Evolutionary conservation across 2,888 invertebrate genomes (phyloP), one percentile per base, ranked within the genome.

Genomic region (Latrodectus elegans): DNA sequence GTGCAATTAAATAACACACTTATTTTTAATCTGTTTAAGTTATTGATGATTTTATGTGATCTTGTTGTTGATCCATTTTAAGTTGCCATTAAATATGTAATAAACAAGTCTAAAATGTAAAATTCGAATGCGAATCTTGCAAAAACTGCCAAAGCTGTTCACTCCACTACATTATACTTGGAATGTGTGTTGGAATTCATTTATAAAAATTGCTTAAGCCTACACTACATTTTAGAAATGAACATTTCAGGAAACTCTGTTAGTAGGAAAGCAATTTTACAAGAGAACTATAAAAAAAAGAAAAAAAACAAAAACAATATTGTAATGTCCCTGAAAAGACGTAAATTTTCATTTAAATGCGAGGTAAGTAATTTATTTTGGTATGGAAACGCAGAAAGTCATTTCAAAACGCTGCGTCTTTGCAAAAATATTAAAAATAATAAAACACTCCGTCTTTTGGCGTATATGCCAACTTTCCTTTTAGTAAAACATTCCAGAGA

Each of bases 261-360:
- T 11, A 15, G 55, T 11, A 55, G 6, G 15, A 15, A 55, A 55
- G 15, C 15, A 14, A 55, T 55, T 55, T 55, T 55, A 55, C 55
- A 55, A 15, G 11, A 55, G 55, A 11, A 55, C 12, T 14, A 6
- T 14, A 15, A 11, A 11, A 73, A 81, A 22, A 55, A 8, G 12
- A 4, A 6, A 6, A 11, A 4, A 15, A 55, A 55, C 10, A 55
- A 2, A 55, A 15, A 55, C 11, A 55, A 55, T 15, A 22, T 55
- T 53, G 55, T 74, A 55, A 55, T 55, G 9, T n/a, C 17, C 12
- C 76, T 64, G 64, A 14, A n/a, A 51, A 22, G 78, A 70, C 78
- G 70, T 78, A 78, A 78, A 78, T 78, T 78, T 70, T 68, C 78
- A 78, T 78, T 78, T 78, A 70, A 78, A 22, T 26, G 53, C 15